phyloP scores from a whole-genome alignment of 2,113 vertebrate genomes.

The Apus apus region DNA sequence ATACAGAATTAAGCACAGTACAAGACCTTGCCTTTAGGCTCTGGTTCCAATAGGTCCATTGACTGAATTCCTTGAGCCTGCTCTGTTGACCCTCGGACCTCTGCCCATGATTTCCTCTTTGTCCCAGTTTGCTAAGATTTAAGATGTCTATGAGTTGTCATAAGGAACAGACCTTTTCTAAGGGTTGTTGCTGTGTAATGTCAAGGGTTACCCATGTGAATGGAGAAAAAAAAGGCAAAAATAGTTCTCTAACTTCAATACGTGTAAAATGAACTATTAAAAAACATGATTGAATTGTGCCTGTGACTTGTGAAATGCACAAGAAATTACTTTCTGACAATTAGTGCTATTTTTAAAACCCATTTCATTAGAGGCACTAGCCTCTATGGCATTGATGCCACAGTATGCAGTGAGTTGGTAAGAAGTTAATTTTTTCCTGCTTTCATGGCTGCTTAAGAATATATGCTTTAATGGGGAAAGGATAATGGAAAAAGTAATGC shows the following conservation, averaged over 20 bases:
- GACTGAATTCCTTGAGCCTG: not conserved
- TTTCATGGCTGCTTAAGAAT: not conserved
- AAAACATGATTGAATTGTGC: not conserved
- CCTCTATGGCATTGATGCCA: not conserved
- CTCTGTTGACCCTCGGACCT: not conserved
- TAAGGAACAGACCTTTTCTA: not conserved
- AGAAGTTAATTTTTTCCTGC: not conserved
- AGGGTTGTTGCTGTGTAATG: not conserved
- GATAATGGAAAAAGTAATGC: not conserved
- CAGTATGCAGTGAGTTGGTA: not conserved
- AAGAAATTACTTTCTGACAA: not conserved
- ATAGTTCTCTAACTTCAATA: not conserved
- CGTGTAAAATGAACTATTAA: not conserved
- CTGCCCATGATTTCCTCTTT: not conserved
- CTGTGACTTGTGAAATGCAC: not conserved
- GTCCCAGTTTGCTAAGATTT: not conserved
- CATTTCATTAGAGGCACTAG: not conserved
- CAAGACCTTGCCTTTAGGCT: not conserved
- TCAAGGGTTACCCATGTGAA: not conserved
- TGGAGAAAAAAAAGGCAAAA: not conserved
- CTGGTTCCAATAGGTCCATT: not conserved
- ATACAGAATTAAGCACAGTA: not conserved
- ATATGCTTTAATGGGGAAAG: not conserved
- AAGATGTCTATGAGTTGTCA: not conserved
- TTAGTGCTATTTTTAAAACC: not conserved